Base-by-base conservation (phyloP, 2,888 invertebrate genomes). In the Leptinotarsa juncta region DNA sequence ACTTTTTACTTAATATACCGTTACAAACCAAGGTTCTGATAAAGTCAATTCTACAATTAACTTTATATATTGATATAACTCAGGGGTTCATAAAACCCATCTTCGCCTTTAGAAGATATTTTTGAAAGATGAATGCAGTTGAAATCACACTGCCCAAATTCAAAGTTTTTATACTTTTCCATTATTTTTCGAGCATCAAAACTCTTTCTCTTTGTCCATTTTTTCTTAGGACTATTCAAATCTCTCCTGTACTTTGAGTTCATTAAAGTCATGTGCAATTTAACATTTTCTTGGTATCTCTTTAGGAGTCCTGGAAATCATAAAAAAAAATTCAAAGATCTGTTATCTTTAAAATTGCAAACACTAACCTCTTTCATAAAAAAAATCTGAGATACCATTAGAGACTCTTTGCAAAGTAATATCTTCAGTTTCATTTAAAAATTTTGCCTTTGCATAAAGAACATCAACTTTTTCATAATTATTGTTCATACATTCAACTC, bases 401-500 rank as follows among this genome's bases (percentile, higher is more conserved):
- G 90, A 91, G 51, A 96, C 83, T 75, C 88, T 85, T 85, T 96
- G 95, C 32, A 96, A 85, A 60, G 83, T 84, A 23, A 88, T 86
- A n/a, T 90, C 85, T 16, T 85, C 89, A 71, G 89, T 89, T 78
- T 89, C 87, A 76, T 88, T 84, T 18, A 84, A 79, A 70, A 88
- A 81, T 71, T 84, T 81, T 14, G 96, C 91, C 84, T 91, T 90
- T 0, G 93, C 96, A 87, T 95, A 98, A 3, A 98, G 86, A n/a
- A 98, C 92, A 84, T 93, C 89, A 0, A 94, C 93, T 74, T 93
- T 91, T 70, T 90, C 89, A 0, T 96, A 94, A 86, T 98, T 96
- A 85, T 96, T 95, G 85, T 97, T 96, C 96, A 97, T 96, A 82
- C 94, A 95, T 73, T 95, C 94, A 16, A 97, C 85, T 2, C 97